phyloP scores from a whole-genome alignment of 2,888 invertebrate species.

The Tetranychus truncatus region DNA sequence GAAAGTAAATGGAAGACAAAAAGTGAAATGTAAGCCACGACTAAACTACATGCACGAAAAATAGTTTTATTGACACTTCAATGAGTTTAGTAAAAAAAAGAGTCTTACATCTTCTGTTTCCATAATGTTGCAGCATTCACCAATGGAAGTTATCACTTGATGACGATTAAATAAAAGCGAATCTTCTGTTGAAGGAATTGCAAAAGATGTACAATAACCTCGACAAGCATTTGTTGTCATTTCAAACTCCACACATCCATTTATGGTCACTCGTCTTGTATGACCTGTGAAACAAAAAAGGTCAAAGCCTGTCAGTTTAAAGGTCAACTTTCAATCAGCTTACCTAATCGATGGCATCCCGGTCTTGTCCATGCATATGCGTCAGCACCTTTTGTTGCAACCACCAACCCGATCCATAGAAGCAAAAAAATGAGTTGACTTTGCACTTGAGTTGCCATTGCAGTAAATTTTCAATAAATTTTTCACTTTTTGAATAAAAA shows the following conservation, averaged over 20 bases:
- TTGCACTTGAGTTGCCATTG: background rate
- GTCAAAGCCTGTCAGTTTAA: background rate
- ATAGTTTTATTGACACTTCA: too few species aligned
- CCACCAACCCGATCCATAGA: background rate
- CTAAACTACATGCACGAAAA: too few species aligned
- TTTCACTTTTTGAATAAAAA: too few species aligned
- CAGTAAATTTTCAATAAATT: too few species aligned
- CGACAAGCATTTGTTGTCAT: conserved; percentile 71
- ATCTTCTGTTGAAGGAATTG: conserved; percentile 50
- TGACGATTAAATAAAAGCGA: conserved; percentile 36
- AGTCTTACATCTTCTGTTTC: conserved; percentile 57
- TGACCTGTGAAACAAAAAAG: conserved; percentile 41
- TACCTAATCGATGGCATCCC: background rate
- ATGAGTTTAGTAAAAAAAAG: background rate
- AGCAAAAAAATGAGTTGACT: background rate
- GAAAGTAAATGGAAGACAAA: conserved; percentile 26
- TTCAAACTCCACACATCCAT: conserved; percentile 62
- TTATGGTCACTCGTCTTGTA: conserved; percentile 58
- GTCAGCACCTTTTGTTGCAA: background rate
- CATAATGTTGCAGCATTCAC: conserved; percentile 76
- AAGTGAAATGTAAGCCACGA: conserved; percentile 11
- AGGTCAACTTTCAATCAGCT: background rate
- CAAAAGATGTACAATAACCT: conserved; percentile 69
- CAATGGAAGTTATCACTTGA: conserved; percentile 51
- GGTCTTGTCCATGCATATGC: background rate